Percentiles rank a stretch among this genome's conserved stretches.
These are phyloP conservation scores for Eptatretus burgeri DNA, from an alignment of 2,113 vertebrate species.

Conservation along the genomic window DNA sequence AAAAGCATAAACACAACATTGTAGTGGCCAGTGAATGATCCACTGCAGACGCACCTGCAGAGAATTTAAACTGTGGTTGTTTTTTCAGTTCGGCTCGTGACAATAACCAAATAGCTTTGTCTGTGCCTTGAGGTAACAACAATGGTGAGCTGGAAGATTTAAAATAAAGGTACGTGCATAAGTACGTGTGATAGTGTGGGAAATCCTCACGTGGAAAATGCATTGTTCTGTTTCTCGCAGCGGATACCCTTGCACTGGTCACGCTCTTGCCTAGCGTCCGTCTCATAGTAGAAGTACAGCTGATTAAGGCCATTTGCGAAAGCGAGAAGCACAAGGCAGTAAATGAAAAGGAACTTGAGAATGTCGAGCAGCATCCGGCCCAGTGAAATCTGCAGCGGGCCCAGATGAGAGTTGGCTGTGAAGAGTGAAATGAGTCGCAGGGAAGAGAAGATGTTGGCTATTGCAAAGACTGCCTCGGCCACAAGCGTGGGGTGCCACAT, in stretches of 20 bases:
- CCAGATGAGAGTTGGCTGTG: conserved; percentile 93
- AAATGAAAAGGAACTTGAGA: conserved; percentile 99
- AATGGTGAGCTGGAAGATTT: no score
- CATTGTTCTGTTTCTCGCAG: conserved; percentile 89
- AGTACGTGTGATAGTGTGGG: no score
- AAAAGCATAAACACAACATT: no score
- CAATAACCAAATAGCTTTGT: no score
- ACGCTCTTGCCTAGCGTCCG: conserved; percentile 62
- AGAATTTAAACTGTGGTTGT: no score
- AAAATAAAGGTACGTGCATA: no score
- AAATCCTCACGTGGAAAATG: conserved; percentile 69
- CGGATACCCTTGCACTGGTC: conserved; percentile 88
- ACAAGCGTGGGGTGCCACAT: conserved; percentile 96
- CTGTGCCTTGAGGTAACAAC: no score
- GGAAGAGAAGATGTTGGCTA: conserved; percentile 93
- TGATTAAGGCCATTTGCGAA: conserved; percentile 88
- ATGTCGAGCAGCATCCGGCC: conserved; percentile 95
- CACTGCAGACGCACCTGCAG: no score
- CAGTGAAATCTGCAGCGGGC: conserved; percentile 84
- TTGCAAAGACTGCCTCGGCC: conserved; percentile 85
- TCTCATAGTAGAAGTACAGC: conserved; percentile 92
- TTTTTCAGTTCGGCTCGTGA: no score
- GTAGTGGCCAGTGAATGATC: no score
- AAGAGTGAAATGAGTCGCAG: conserved; percentile 91
- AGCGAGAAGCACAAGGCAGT: conserved; percentile 80